Percentiles rank a stretch among this genome's conserved stretches.
Evolutionary conservation across 2,797 vertebrate genomes (phyloP).

Genomic region (Bovichtus diacanthus): DNA sequence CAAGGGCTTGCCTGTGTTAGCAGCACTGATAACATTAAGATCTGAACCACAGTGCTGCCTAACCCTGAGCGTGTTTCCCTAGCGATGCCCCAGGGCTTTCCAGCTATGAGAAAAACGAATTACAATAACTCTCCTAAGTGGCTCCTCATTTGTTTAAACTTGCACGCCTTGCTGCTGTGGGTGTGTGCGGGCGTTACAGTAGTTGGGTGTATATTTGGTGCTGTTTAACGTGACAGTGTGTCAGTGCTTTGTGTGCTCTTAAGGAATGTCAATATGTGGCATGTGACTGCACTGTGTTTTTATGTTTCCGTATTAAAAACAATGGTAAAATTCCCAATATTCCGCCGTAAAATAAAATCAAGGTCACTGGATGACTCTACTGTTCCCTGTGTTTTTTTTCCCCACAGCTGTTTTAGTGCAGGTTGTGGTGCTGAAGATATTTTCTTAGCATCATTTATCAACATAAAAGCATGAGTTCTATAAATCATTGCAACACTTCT

Average conservation of each 20-base stretch:
- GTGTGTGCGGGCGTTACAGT: slow-evolving; percentile 52
- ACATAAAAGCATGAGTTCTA: slow-evolving; percentile 25
- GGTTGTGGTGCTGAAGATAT: slow-evolving; percentile 43
- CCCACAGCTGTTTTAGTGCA: slow-evolving; percentile 28
- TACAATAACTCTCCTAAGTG: slow-evolving; percentile 60
- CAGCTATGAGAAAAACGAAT: slow-evolving; percentile 74
- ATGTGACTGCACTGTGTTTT: slow-evolving; percentile 6
- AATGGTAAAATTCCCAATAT: slow-evolving; percentile 5
- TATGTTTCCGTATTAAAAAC: slow-evolving; percentile 9
- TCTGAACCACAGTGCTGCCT: slow-evolving; percentile 47
- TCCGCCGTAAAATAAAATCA: slow-evolving; percentile 16
- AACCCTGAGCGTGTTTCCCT: slow-evolving; percentile 60
- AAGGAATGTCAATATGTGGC: slow-evolving; percentile 7
- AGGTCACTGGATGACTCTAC: slow-evolving; percentile 42
- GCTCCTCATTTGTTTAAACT: slow-evolving; percentile 78
- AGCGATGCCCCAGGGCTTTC: slow-evolving; percentile 65
- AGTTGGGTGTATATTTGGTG: slow-evolving; percentile 44
- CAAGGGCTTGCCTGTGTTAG: slow-evolving; percentile 55
- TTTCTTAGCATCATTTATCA: slow-evolving; percentile 43
- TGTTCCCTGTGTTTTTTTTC: slow-evolving; percentile 2
- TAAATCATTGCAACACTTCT: slow-evolving; percentile 28
- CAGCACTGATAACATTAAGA: slow-evolving; percentile 57
- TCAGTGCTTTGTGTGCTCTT: slow-evolving; percentile 50
- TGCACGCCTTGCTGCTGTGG: slow-evolving; percentile 65
- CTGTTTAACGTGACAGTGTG: slow-evolving; percentile 36